Evolutionary conservation across 2,888 invertebrate genomes (phyloP), one percentile per base, ranked within the genome.

Genomic region (Osmoderma eremita): DNA sequence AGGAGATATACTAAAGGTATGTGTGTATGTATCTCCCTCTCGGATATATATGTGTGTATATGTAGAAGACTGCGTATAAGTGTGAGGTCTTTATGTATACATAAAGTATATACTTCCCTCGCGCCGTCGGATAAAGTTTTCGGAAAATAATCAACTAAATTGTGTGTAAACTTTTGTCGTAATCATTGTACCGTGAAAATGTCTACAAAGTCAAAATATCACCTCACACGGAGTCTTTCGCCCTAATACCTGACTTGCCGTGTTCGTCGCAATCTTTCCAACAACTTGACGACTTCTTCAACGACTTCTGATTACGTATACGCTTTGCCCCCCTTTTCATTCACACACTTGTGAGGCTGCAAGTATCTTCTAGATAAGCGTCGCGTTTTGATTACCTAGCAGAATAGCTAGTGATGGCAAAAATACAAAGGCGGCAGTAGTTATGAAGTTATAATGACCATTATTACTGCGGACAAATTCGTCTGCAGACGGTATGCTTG

Each of bases 131-230:
- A 24, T 61, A n/a, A 63, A 63, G 20, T 63, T 65, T 65, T 56
- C 65, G 48, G 56, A 65, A 65, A 65, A 56, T 65, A 65, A 65
- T 65, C 56, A 56, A 65, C 48, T 65, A 65, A 65, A 65, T 65
- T 65, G 65, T 65, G 65, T 65, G 65, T 65, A 65, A 65, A 65
- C 56, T 65, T 65, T 65, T 56, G 56, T 53, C 56, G 56, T 65
- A 65, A 56, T 65, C 65, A 45, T 65, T 49, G 65, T 65, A 56
- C 48, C 51, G 56, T 56, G 51, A 48, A 51, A 65, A 48, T 18
- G 45, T 65, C 65, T 56, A 49, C 56, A 65, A 65, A 65, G 56
- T 65, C 56, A 63, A 63, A 53, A 63, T 51, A 63, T 53, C 63
- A 63, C 63, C 41, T 53, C 51, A 51, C 39, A 63, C 53, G 41